Evolutionary conservation across 2,888 invertebrate genomes (phyloP), one percentile per base, ranked within the genome.

Genomic region (Syrista parreyssii): DNA sequence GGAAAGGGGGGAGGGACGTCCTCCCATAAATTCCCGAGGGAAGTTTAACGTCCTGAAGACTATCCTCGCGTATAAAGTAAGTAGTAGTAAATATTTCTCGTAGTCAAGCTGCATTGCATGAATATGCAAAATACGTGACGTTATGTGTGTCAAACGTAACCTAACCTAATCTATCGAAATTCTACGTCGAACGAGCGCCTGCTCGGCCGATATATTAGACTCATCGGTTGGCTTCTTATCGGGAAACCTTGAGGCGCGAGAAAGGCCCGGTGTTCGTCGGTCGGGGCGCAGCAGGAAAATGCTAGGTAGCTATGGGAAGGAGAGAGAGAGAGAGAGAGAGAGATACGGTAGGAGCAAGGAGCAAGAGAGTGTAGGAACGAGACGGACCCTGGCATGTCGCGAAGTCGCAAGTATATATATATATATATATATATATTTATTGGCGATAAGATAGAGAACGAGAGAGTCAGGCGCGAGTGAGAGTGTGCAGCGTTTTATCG

Each of bases 401-500:
- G 9, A 0, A 23, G 23, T 23, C 2, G 23, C 40, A 15, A 15
- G 15, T 12, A 12, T 15, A 40, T 40, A 15, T 40, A 40, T 4
- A 12, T 36, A 36, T 36, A 36, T 36, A 40, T 4, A 55, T 23
- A 76, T 36, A 23, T 9, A 55, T 55, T 55, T 55, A 55, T 23
- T 23, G 1, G 55, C 55, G 55, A 55, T 55, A 55, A 81, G 79
- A 81, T 77, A 76, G 79, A 80, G 79, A 78, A 77, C 40, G 77
- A 77, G 75, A 79, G 73, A 75, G 74, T 74, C 30, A 35, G 77
- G 69, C 68, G 76, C 36, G 32, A 75, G 78, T 73, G 68, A 68
- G 68, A 68, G 36, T n/a, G 74, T 68, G 69, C 75, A 35, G 76
- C 75, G 73, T 55, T 68, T 55, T 0, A 23, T 55, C 23, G 23